A percentile compares a stretch with the other conserved stretches of the same genome.
These are phyloP conservation scores for Anthophora plumipes DNA, from an alignment of 2,888 invertebrate genomes.

Conservation along the genomic window DNA sequence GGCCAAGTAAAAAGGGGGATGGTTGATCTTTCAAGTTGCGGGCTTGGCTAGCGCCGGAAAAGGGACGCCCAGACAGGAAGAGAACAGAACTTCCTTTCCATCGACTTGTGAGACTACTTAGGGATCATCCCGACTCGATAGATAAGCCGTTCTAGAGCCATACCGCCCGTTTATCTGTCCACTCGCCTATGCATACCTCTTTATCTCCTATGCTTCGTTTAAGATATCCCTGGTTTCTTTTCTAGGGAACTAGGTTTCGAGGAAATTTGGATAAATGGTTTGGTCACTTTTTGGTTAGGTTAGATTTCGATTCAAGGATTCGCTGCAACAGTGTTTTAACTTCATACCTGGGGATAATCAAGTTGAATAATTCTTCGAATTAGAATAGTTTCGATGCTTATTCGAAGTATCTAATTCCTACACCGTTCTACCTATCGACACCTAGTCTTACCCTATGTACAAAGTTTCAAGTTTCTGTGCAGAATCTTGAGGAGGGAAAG, in stretches of 20 bases:
- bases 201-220: slow-evolving; percentile 29
- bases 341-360: no score
- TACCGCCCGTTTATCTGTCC: slow-evolving; percentile 49
- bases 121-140: slow-evolving; percentile 54
- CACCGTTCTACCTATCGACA: no score
- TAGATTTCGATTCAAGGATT: no score
- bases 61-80: slow-evolving; percentile 20
- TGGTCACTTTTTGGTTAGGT: neutral
- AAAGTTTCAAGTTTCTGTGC: neutral
- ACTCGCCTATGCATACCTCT: slow-evolving; percentile 48
- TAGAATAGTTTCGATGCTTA: no score
- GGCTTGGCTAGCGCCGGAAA: neutral
- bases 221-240: neutral
- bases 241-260: no score
- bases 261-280: neutral
- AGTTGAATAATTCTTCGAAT: no score
- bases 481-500: neutral
- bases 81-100: slow-evolving; percentile 51
- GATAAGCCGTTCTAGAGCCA: slow-evolving; percentile 57
- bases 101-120: slow-evolving; percentile 29
- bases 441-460: neutral
- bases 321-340: no score
- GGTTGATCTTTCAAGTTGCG: slow-evolving; percentile 53
- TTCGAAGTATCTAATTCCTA: no score
- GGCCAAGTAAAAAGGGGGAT: slow-evolving; percentile 57